phyloP scores from a whole-genome alignment of 2,113 vertebrate species.

The Perognathus longimembris region DNA sequence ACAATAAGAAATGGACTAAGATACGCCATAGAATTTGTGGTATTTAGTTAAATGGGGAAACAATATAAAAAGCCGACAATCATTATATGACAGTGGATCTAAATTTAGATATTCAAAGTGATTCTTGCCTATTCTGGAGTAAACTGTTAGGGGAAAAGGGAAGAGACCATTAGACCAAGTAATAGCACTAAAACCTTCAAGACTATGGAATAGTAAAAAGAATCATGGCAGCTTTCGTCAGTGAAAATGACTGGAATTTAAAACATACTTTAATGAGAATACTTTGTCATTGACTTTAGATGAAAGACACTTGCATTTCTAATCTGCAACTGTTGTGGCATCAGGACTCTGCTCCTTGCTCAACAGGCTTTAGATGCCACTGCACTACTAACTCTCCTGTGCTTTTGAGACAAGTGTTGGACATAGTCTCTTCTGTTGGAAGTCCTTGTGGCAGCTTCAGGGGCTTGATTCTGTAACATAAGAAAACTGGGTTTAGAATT shows the following conservation, averaged over 20 bases:
- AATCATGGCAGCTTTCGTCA: background rate
- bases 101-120: background rate
- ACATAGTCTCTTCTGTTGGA: slow-evolving; percentile 93
- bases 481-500: slow-evolving; percentile 70
- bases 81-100: background rate
- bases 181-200: background rate
- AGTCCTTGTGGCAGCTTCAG: slow-evolving; percentile 93
- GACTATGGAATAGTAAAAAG: background rate
- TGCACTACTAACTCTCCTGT: slow-evolving; percentile 92
- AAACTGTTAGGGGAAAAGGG: background rate
- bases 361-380: slow-evolving; percentile 84
- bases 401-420: slow-evolving; percentile 87
- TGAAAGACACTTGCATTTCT: background rate
- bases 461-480: slow-evolving; percentile 91
- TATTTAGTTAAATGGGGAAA: slow-evolving; percentile 33
- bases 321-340: background rate
- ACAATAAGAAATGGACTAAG: background rate
- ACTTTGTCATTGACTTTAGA: slow-evolving; percentile 33
- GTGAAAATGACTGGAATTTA: slow-evolving; percentile 2
- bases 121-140: background rate
- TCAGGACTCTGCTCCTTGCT: slow-evolving; percentile 82
- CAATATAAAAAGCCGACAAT: background rate
- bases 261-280: slow-evolving; percentile 64
- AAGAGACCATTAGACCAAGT: background rate
- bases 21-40: background rate